Percentiles rank a stretch among this genome's conserved stretches.
Evolutionary conservation across 2,888 invertebrate genomes (phyloP).

Genomic region (Orchesella flavescens): DNA sequence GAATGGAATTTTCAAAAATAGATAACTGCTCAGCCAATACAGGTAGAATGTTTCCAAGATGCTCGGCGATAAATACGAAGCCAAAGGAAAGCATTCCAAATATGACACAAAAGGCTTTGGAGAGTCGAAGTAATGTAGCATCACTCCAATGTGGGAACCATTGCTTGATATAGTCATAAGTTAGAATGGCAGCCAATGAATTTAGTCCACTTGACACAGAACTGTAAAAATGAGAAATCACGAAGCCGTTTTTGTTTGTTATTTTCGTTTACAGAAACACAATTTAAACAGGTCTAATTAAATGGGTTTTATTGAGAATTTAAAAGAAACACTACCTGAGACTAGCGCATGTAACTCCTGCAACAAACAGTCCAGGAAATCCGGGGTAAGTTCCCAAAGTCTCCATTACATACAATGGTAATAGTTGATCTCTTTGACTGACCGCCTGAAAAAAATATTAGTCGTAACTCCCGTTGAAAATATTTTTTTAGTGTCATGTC

Average conservation of each 20-base stretch:
- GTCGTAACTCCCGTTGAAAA: not conserved
- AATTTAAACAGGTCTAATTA: not conserved
- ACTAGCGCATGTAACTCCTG: slow-evolving; percentile 60
- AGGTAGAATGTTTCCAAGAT: slow-evolving; percentile 65
- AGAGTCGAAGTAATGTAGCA: slow-evolving; percentile 38
- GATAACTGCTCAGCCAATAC: slow-evolving; percentile 24
- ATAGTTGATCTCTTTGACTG: slow-evolving; percentile 47
- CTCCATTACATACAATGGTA: slow-evolving; percentile 64
- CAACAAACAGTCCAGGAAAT: slow-evolving; percentile 60
- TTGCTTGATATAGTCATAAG: slow-evolving; percentile 60
- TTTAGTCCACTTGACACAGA: slow-evolving; percentile 63
- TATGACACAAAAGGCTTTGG: slow-evolving; percentile 52
- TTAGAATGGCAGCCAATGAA: slow-evolving; percentile 56
- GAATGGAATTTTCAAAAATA: no score
- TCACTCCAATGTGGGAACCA: slow-evolving; percentile 56
- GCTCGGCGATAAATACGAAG: slow-evolving; percentile 62
- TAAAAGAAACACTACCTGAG: slow-evolving; percentile 49
- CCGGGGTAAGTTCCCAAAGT: slow-evolving; percentile 51
- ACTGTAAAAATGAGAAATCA: no score
- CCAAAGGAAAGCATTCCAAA: slow-evolving; percentile 62
- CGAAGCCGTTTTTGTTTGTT: no score
- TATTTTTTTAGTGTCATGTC: not conserved
- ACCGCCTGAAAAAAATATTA: slow-evolving; percentile 36
- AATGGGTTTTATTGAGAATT: no score
- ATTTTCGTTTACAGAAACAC: no score